Percentiles rank a stretch among this genome's conserved stretches.
phyloP scores from a whole-genome alignment of 2,888 invertebrate genomes.

The Amblyjoppa proteus region DNA sequence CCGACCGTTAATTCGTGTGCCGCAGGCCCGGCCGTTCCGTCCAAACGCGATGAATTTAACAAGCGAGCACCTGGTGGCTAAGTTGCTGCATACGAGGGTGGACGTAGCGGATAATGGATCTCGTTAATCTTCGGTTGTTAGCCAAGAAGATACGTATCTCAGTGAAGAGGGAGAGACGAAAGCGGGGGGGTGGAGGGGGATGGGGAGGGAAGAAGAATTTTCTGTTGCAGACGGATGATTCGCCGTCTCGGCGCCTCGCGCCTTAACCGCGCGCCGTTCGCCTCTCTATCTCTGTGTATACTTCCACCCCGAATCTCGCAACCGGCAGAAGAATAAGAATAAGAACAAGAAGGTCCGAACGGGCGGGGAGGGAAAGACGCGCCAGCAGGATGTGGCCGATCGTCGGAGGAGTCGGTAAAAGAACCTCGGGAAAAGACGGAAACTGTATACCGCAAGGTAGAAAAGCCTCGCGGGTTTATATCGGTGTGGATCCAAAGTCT shows the following conservation, averaged over 20 bases:
- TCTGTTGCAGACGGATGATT: constrained; percentile 83
- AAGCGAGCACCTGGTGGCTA: constrained; percentile 23
- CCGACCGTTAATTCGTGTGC: background rate
- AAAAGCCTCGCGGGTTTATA: constrained; percentile 66
- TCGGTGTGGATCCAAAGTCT: constrained; percentile 68
- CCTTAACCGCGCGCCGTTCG: constrained; percentile 22
- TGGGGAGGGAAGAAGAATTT: constrained; percentile 67
- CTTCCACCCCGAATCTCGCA: constrained; percentile 54
- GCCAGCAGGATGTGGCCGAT: constrained; percentile 49
- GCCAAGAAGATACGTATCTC: constrained; percentile 81
- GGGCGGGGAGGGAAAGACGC: background rate
- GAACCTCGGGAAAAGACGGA: constrained; percentile 25
- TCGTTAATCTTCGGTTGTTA: constrained; percentile 83
- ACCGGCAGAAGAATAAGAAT: constrained; percentile 18
- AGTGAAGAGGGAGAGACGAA: background rate
- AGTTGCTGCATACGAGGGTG: constrained; percentile 72
- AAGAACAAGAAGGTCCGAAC: constrained; percentile 22
- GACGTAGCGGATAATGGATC: constrained; percentile 80
- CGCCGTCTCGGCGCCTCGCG: constrained; percentile 73
- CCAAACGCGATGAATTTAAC: constrained; percentile 36
- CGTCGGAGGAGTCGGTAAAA: constrained; percentile 40
- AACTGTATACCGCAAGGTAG: constrained; percentile 40
- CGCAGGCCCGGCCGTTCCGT: background rate
- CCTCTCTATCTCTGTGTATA: constrained; percentile 28
- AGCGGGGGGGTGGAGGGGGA: no score